These are phyloP conservation scores for Metacarcinus magister DNA, from an alignment of 2,888 invertebrate species.

Conservation along the genomic window DNA sequence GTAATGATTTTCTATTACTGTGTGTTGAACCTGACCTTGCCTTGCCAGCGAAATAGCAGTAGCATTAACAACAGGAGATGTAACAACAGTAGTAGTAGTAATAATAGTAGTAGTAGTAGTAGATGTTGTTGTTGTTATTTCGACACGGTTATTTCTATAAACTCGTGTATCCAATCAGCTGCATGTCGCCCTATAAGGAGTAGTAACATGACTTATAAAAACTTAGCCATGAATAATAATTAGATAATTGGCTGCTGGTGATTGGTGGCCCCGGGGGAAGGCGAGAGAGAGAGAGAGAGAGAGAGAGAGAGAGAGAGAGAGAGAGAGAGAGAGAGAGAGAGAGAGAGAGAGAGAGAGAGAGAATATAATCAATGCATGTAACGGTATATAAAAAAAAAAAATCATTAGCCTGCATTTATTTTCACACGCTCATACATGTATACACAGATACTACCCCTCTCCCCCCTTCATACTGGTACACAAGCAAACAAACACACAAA, in stretches of 20 bases:
- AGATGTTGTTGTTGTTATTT: neutral
- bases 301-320: too few relatives aligned
- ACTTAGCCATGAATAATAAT: neutral
- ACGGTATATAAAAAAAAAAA: neutral
- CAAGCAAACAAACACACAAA: neutral
- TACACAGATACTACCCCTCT: neutral
- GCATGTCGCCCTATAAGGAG: neutral
- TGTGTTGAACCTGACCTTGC: too few relatives aligned
- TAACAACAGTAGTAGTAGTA: neutral
- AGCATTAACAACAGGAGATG: too few relatives aligned
- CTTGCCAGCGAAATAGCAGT: too few relatives aligned
- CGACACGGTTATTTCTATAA: too few relatives aligned
- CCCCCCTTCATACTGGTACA: neutral
- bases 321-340: too few relatives aligned
- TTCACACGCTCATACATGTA: neutral
- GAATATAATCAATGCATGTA: neutral
- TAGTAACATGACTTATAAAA: neutral
- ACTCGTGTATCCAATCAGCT: neutral
- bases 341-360: too few relatives aligned
- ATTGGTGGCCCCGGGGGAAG: neutral
- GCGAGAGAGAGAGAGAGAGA: too few relatives aligned
- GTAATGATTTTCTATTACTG: too few relatives aligned
- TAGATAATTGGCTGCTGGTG: neutral
- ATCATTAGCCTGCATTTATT: neutral
- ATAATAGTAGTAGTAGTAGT: conserved; percentile 26